phyloP scores from a whole-genome alignment of 2,113 vertebrate genomes.

The Meles meles region DNA sequence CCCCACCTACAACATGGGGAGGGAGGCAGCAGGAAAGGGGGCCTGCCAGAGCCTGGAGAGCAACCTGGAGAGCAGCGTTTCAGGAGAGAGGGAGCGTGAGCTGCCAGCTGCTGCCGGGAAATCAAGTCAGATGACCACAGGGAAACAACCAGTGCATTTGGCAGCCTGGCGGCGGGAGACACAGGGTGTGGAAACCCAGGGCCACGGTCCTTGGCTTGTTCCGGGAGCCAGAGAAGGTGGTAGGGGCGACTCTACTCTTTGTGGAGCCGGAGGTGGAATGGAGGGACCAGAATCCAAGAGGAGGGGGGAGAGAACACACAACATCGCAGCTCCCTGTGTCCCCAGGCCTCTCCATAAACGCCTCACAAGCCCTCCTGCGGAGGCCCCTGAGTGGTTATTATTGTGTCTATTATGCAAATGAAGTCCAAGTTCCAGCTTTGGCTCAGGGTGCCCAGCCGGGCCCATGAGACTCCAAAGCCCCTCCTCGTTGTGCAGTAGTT shows the following conservation, averaged over 20 bases:
- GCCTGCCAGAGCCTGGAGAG: neutral
- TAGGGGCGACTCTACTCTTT: neutral
- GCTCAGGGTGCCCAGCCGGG: neutral
- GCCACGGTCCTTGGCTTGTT: neutral
- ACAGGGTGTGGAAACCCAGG: neutral
- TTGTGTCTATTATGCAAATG: conserved; percentile 22
- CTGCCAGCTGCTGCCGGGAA: neutral
- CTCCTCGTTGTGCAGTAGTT: neutral
- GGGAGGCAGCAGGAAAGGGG: neutral
- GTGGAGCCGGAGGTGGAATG: neutral
- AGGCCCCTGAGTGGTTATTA: neutral
- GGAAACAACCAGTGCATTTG: neutral
- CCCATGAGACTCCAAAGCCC: neutral
- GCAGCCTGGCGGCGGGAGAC: neutral
- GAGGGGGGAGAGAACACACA: neutral
- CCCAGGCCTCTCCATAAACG: neutral
- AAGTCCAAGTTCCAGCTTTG: neutral
- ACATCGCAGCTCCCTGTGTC: neutral
- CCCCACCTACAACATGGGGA: neutral
- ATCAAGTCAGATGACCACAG: neutral
- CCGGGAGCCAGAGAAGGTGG: neutral
- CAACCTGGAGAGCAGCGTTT: neutral
- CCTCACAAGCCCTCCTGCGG: neutral
- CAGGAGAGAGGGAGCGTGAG: neutral
- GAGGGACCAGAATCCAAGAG: neutral